Base-by-base conservation (phyloP, 2,113 vertebrate genomes). In the Eptatretus burgeri region DNA sequence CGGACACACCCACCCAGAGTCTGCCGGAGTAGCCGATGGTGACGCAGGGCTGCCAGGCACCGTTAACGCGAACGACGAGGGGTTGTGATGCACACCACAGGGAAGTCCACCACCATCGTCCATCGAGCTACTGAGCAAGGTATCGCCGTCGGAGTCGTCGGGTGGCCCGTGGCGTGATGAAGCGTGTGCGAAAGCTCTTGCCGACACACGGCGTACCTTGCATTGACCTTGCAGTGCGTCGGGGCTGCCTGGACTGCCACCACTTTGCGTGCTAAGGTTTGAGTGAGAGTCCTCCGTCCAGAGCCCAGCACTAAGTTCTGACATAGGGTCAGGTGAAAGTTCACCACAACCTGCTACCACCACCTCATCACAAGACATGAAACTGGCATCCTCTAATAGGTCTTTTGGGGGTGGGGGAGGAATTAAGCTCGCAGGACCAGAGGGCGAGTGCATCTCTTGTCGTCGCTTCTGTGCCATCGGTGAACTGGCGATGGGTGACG, bases 171-270 rank as follows among this genome's bases (percentile, higher is more conserved):
- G 27, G 27, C 27, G 7, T 7, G 27, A 41, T 41, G 27, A 41
- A 7, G 27, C 27, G 7, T 41, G 27, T 41, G 27, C 27, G 27
- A 7, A 41, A 41, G 27, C 27, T 70, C 91, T 86, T 67, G 89
- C 83, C 66, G 86, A 94, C 67, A 87, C 84, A 70, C 95, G 95
- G 70, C 91, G 85, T 64, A 87, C 93, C 79, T 98, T 98, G 73
- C 89, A 82, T 70, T 88, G 91, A 73, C 89, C 87, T 75, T 91
- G 87, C 66, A 83, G 94, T 79, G 95, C 95, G 81, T 95, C 91
- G 70, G 94, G 94, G 81, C 94, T 95, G 71, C 86, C 11, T n/a
- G 56, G n/a, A 12, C 56, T 60, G 56, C 56, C 56, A 69, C 78
- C 78, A 75, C 87, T 94, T 76, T 87, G 81, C 71, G 87, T 78